Conservation (phyloP, 2,797 vertebrate genomes). For the Oryzias dopingdopingensis region DNA sequence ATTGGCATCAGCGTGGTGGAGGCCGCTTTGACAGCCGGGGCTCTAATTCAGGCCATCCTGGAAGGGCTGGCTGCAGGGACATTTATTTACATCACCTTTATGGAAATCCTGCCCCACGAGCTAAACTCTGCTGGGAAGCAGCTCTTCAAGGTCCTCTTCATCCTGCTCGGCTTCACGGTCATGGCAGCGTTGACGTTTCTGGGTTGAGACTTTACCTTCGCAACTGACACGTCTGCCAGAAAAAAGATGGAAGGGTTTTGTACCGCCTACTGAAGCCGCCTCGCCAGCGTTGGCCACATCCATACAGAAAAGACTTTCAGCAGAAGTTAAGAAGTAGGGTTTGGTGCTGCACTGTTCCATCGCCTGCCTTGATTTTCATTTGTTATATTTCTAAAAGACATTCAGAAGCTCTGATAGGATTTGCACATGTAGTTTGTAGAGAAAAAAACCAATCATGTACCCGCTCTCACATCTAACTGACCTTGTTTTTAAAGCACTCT, state of each 20-base stretch:
- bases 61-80: constrained; percentile 88
- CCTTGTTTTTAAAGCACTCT: constrained; percentile 13
- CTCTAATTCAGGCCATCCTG: constrained; percentile 81
- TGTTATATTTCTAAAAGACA: constrained; percentile 6
- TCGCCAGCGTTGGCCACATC: constrained; percentile 5
- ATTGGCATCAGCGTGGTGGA: constrained; percentile 82
- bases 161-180: constrained; percentile 83
- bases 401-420: neutral
- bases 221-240: neutral
- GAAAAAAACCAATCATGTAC: neutral
- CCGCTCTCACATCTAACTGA: constrained; percentile 8
- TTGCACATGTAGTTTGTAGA: constrained; percentile 1
- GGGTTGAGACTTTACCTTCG: constrained; percentile 60
- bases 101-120: constrained; percentile 90
- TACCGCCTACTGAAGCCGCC: constrained; percentile 6
- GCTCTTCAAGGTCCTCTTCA: constrained; percentile 85
- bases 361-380: constrained; percentile 30
- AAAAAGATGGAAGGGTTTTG: neutral
- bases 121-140: constrained; percentile 80
- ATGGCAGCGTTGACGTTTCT: constrained; percentile 84
- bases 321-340: neutral
- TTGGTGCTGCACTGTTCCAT: neutral
- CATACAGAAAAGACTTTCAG: neutral
- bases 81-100: constrained; percentile 89
- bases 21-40: constrained; percentile 59